Conservation (phyloP, 2,797 vertebrate genomes). For the Anabas testudineus region DNA sequence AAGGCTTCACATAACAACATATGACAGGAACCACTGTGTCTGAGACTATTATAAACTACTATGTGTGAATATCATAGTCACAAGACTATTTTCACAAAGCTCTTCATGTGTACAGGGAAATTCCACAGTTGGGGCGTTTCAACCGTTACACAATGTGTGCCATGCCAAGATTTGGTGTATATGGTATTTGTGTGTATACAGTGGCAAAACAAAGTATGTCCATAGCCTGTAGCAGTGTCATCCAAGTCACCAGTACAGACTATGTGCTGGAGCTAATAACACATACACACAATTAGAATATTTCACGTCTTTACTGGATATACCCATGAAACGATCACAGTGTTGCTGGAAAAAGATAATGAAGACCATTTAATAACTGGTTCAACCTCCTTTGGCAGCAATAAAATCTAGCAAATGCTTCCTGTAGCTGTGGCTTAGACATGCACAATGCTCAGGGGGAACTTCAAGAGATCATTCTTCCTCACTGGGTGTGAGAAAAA, state of each 20-base stretch:
- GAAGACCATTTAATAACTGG: neutral
- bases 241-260: neutral
- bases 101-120: constrained; percentile 7
- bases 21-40: constrained; percentile 21
- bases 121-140: neutral
- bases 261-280: neutral
- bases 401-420: neutral
- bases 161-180: neutral
- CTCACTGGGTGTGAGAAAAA: too few relatives aligned
- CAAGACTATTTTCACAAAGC: constrained; percentile 30
- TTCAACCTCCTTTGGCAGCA: neutral
- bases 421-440: neutral
- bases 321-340: neutral
- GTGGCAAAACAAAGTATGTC: too few relatives aligned
- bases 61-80: constrained; percentile 17
- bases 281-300: neutral
- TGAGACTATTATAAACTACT: constrained; percentile 19
- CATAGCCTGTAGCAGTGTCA: too few relatives aligned
- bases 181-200: too few relatives aligned
- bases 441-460: neutral
- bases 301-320: neutral
- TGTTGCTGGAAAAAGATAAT: neutral
- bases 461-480: neutral
- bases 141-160: neutral
- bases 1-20: constrained; percentile 31